Evolutionary conservation across 37 sponge, comb jelly and placozoan genomes (phyloP), one percentile per base, ranked within the genome.

Genomic region (Bolinopsis microptera): DNA sequence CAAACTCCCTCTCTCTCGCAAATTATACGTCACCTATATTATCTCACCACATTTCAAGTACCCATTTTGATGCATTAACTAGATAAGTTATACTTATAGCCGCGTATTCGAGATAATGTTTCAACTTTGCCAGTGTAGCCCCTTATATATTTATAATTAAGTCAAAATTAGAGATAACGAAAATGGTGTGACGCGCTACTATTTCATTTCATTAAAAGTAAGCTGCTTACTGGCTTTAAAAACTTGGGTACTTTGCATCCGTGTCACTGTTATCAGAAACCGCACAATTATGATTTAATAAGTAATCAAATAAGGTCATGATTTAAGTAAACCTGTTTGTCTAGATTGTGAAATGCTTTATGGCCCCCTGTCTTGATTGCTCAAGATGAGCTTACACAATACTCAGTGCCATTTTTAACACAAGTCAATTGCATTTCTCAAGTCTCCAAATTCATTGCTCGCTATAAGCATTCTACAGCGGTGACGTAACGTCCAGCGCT

Each of bases 401-500:
- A 26, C 5, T 9, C 21, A 24, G 74, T 70, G 74, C 74, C 74
- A 70, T 70, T 70, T 70, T 70, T 70, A 70, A 24, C 74, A 70
- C 74, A 70, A 26, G 2, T 70, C 21, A 3, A 70, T 70, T 70
- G 74, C 74, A 70, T 70, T 70, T 70, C 74, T 70, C 74, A 70
- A 70, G 74, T 70, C 74, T 70, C 74, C 74, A 8, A 70, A 70
- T 70, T 70, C 74, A 70, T 70, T 70, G 24, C 74, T 22, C 21
- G 74, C 74, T 70, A 70, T 70, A 28, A 70, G 9, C 18, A 24
- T 70, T 26, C 74, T 28, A n/a, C 74, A 24, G 74, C 28, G 30
- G 74, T 70, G 74, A 70, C 74, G 74, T 70, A 70, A 70, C 25
- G 74, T 70, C 74, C 74, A 70, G 74, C 26, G 30, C 74, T 26